Base-by-base conservation (phyloP, 2,888 invertebrate species). In the Colostygia pectinataria region DNA sequence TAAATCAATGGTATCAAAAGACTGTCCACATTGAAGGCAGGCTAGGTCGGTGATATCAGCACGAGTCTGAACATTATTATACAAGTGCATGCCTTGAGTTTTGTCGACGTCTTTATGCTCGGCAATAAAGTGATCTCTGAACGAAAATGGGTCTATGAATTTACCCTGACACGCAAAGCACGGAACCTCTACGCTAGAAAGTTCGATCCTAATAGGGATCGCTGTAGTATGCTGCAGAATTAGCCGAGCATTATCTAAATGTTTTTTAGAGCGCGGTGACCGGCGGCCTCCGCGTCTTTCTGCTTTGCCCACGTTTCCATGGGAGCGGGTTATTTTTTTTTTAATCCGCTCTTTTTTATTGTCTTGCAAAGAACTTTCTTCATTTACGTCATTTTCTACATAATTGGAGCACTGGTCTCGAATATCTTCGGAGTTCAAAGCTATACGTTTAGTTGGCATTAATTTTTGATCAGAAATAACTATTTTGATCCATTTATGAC, bases 41-140 rank as follows among this genome's bases (percentile, higher is more conserved):
- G 44, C 29, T 4, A 62, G 13, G 18, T 58, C 44, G 0, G 57
- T 55, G 7, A 56, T 48, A 24, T 62, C 62, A 0, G 48, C 56
- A 5, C 55, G 44, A 3, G 50, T 45, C 29, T 50, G 44, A 9
- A 44, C 18, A 9, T 15, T 40, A 13, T 44, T 50, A 31, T 31
- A 18, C 10, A 40, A 38, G 25, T 49, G 40, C 28, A 48, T 48
- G 15, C 56, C 47, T 27, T 44, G 49, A 8, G 44, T 31, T 33
- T 44, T 50, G 28, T 60, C 57, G 3, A 52, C 42, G 8, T 20
- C 45, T 28, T 27, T 29, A 27, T 64, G 64, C 20, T 56, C 50
- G 10, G 32, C 29, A 13, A 54, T 36, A 25, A 57, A 41, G 37
- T 64, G 64, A 2, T 36, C 29, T 33, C 57, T 54, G 42, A 59